Percentiles rank a stretch among this genome's conserved stretches.
Evolutionary conservation across 92 coral and sea anemone genomes (phyloP).

Genomic region (Palythoa caribaeorum): DNA sequence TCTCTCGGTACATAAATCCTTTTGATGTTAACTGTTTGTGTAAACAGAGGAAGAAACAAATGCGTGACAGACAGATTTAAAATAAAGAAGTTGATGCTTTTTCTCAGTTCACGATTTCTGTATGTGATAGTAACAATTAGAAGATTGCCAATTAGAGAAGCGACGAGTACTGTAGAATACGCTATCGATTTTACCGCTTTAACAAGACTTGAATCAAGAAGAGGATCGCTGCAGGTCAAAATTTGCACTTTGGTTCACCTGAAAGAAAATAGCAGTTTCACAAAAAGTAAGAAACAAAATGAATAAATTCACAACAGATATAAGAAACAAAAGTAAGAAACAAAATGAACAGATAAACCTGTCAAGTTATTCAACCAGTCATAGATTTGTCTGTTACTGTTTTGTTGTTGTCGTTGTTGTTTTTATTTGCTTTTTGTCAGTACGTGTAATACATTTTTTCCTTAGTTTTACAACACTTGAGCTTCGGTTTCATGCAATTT

Average conservation of each 20-base stretch:
- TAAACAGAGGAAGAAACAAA: not conserved
- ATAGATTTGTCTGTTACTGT: too few species aligned
- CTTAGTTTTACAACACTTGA: too few species aligned
- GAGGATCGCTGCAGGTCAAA: not conserved
- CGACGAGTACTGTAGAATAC: not conserved
- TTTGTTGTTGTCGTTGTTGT: too few species aligned
- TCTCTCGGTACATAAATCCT: not conserved
- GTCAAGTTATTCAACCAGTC: too few species aligned
- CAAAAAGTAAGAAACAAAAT: too few species aligned
- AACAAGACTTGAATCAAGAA: not conserved
- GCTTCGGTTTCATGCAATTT: too few species aligned
- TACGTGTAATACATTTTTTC: too few species aligned
- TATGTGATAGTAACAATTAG: not conserved
- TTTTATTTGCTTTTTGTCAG: too few species aligned
- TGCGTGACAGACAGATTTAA: not conserved
- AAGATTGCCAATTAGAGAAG: not conserved
- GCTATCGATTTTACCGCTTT: not conserved
- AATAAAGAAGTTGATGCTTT: not conserved
- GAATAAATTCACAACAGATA: too few species aligned
- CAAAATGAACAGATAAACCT: too few species aligned
- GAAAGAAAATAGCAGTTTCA: not conserved
- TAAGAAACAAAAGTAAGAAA: too few species aligned
- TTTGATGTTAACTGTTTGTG: not conserved
- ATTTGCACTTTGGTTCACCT: slow-evolving; percentile 3
- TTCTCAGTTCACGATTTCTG: not conserved